Percentiles rank a stretch among this genome's conserved stretches.
These are phyloP conservation scores for Elgaria multicarinata DNA, from an alignment of 2,113 vertebrate species.

Conservation along the genomic window DNA sequence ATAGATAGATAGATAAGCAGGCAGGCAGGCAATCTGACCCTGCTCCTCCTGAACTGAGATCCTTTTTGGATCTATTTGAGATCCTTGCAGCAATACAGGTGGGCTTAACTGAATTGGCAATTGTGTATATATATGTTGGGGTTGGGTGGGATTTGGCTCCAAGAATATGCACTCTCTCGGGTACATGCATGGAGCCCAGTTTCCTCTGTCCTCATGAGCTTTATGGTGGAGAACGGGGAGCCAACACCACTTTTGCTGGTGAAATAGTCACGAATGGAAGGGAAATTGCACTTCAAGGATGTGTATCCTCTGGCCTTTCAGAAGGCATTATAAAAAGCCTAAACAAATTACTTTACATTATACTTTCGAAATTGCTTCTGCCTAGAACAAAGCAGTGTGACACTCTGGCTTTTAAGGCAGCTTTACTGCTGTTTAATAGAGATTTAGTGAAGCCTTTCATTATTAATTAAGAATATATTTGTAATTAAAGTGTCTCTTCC, in stretches of 20 bases:
- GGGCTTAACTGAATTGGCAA: not conserved
- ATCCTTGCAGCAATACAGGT: not conserved
- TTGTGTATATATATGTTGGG: not conserved
- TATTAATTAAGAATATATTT: slow-evolving; percentile 39
- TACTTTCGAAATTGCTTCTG: not conserved
- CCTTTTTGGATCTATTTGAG: not conserved
- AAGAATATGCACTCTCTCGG: not conserved
- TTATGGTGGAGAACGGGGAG: not conserved
- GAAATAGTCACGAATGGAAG: not conserved
- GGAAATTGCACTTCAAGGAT: not conserved
- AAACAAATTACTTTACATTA: not conserved
- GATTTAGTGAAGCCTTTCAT: slow-evolving; percentile 28
- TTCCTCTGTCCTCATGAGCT: not conserved
- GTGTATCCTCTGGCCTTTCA: not conserved
- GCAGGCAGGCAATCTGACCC: no score
- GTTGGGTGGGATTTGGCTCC: not conserved
- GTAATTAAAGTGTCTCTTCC: slow-evolving; percentile 28
- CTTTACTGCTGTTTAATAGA: slow-evolving; percentile 15
- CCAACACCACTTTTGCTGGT: not conserved
- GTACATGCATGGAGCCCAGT: not conserved
- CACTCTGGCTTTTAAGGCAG: not conserved
- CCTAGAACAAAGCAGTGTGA: not conserved
- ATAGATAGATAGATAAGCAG: no score
- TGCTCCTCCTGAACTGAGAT: no score
- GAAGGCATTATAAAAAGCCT: not conserved